These are phyloP conservation scores for Notothenia rossii DNA, from an alignment of 2,113 vertebrate species.

Conservation along the genomic window DNA sequence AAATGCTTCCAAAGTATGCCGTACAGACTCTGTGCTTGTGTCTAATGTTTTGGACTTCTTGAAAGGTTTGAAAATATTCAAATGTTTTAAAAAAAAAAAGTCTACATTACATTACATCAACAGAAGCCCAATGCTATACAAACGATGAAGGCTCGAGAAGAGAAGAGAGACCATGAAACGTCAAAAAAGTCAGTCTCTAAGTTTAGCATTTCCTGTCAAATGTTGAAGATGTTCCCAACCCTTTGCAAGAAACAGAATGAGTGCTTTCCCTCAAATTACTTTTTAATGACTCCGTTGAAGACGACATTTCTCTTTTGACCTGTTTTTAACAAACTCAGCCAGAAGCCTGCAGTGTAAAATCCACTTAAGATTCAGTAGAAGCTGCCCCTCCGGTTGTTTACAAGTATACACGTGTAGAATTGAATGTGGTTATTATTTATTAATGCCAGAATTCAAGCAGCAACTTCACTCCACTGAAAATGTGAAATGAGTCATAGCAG, in stretches of 20 bases:
- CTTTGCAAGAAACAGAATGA: background rate
- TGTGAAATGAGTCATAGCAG: slow-evolving; percentile 25
- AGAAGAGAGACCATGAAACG: too few species aligned
- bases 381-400: slow-evolving; percentile 27
- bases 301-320: too few species aligned
- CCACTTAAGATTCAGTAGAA: background rate
- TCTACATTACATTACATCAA: too few species aligned
- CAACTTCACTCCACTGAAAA: slow-evolving; percentile 21
- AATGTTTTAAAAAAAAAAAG: too few species aligned
- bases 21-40: too few species aligned
- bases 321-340: background rate
- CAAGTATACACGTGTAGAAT: background rate
- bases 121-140: too few species aligned
- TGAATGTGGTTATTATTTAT: slow-evolving; percentile 14
- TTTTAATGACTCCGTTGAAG: too few species aligned
- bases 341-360: slow-evolving; percentile 20
- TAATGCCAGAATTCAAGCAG: slow-evolving; percentile 17
- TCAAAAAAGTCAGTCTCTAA: background rate
- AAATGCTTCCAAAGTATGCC: too few species aligned
- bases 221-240: background rate
- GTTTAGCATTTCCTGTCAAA: background rate
- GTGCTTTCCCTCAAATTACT: background rate
- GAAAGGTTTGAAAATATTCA: too few species aligned
- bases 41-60: too few species aligned
- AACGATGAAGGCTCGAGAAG: too few species aligned